Conservation (phyloP, 2,797 vertebrate species). For the Pipistrellus pipistrellus region DNA sequence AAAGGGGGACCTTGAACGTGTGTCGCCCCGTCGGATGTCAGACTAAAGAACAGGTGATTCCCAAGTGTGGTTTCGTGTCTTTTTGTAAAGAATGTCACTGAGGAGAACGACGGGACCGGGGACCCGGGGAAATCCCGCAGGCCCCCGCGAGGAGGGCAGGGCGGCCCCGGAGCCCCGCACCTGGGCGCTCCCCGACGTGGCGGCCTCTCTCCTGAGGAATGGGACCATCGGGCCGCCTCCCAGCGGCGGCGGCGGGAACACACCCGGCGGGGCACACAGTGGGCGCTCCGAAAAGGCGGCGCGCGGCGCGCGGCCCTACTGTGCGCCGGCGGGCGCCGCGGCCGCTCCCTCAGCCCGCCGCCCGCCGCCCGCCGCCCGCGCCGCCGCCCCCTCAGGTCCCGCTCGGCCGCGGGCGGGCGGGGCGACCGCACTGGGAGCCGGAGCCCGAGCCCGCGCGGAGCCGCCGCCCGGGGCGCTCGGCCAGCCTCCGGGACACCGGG, state of each 20-base stretch:
- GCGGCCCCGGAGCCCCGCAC: not conserved
- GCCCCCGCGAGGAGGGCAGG: not conserved
- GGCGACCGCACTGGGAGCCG: constrained; percentile 6
- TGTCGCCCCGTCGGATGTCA: not conserved
- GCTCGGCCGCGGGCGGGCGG: constrained; percentile 62
- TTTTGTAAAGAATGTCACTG: not conserved
- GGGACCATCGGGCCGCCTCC: constrained; percentile 72
- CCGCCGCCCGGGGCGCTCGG: constrained; percentile 65
- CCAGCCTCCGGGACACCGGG: not conserved
- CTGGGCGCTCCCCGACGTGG: not conserved
- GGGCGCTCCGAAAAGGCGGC: not conserved
- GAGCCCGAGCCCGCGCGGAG: constrained; percentile 12
- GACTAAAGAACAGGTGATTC: not conserved
- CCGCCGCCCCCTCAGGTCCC: not conserved
- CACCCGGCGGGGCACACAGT: not conserved
- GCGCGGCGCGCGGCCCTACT: not conserved
- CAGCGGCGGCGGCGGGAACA: constrained; percentile 33
- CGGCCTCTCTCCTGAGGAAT: not conserved
- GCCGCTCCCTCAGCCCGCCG: not conserved
- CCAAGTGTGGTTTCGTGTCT: not conserved
- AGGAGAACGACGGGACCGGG: not conserved
- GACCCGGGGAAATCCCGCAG: not conserved
- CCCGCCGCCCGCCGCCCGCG: not conserved
- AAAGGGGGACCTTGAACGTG: too few species aligned
- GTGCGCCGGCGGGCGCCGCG: not conserved